Base-by-base conservation (phyloP, 2,888 invertebrate genomes). In the Drosophila nigricruria region DNA sequence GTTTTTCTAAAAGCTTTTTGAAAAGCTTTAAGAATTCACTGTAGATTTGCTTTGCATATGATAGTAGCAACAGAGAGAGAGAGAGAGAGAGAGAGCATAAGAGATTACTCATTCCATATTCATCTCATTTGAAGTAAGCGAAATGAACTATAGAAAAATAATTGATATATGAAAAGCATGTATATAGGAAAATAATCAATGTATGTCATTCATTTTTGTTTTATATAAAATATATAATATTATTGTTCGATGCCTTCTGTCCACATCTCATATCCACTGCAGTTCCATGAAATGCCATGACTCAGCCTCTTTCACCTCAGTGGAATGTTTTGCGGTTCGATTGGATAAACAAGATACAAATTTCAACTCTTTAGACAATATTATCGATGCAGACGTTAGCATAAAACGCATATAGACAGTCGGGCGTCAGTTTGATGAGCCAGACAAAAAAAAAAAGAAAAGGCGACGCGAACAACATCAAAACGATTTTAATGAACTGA, bases 391-490 rank as follows among this genome's bases (percentile, higher is more conserved):
- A 67, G 27, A 45, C 58, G 40, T 34, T 32, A 42, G 40, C 70
- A 52, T 65, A 60, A 62, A 70, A 57, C n/a, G 23, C 62, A 38
- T 62, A 65, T 70, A 86, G 83, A 84, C 83, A 79, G 70, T 27
- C 75, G 63, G 86, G 83, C 83, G 83, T 81, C 83, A 81, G 53
- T 56, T 59, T 70, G 70, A 68, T 59, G 69, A 47, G 54, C 36
- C 69, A 61, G 59, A 74, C 72, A 59, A 70, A 70, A 70, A 56
- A 30, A 8, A 30, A 10, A 30, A 9, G 10, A 30, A 3, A 4
- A 30, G 54, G 30, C 68, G 60, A 45, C 27, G n/a, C 47, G 12
- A 49, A 12, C 30, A 49, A 49, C 61, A 71, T 63, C 60, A 52
- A 64, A 75, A 67, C 57, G 50, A 25, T 70, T 72, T 79, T 75